These are phyloP conservation scores for Dolichomitus sp. DNA, from an alignment of 2,888 invertebrate genomes.

Conservation along the genomic window DNA sequence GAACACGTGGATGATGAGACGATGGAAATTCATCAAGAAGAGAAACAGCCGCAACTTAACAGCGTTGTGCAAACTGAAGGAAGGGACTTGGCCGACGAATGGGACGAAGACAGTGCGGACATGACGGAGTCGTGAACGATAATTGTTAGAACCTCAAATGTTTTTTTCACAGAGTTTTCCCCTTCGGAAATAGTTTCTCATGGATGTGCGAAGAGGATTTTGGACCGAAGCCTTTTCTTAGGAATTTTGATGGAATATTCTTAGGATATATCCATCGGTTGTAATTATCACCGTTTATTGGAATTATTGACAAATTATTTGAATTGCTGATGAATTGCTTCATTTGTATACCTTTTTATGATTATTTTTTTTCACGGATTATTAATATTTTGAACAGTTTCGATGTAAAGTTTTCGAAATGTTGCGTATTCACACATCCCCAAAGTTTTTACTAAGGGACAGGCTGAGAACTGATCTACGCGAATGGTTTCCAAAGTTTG, in stretches of 20 bases:
- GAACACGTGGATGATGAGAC: slow-evolving; percentile 78
- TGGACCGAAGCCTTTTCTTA: too few relatives aligned
- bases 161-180: neutral
- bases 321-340: neutral
- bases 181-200: neutral
- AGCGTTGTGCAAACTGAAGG: slow-evolving; percentile 63
- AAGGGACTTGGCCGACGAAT: slow-evolving; percentile 76
- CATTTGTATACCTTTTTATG: too few relatives aligned
- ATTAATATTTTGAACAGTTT: neutral
- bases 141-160: neutral
- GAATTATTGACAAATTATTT: neutral
- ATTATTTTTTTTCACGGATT: neutral
- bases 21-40: slow-evolving; percentile 37
- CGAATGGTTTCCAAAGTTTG: neutral
- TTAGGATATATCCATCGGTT: neutral
- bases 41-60: slow-evolving; percentile 49
- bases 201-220: neutral
- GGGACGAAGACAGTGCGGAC: slow-evolving; percentile 79
- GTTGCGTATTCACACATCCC: neutral
- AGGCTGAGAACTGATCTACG: neutral
- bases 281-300: neutral
- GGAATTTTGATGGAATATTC: neutral
- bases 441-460: neutral
- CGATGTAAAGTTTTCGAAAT: neutral
- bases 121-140: slow-evolving; percentile 69